Conservation (phyloP, 2,888 invertebrate species). For the Brachyopa scutellaris region DNA sequence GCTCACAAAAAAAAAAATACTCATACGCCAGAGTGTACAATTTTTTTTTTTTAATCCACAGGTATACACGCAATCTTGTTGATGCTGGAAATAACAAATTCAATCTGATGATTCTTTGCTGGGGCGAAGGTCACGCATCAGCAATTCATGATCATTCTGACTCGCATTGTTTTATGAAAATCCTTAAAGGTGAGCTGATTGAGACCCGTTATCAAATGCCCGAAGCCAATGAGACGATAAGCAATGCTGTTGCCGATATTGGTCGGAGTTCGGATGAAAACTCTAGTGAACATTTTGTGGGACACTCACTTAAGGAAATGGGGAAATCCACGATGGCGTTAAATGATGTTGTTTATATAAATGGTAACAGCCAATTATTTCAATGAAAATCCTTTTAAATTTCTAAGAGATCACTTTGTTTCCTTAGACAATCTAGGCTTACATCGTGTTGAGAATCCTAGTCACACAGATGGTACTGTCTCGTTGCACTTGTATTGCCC, state of each 20-base stretch:
- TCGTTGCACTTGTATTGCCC: conserved; percentile 98
- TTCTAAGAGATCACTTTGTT: too few relatives aligned
- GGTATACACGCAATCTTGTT: conserved; percentile 97
- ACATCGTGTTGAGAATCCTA: conserved; percentile 97
- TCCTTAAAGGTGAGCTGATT: conserved; percentile 90
- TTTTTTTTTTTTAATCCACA: conserved; percentile 79
- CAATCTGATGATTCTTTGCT: conserved; percentile 98
- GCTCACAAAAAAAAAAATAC: conserved; percentile 6
- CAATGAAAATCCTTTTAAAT: too few relatives aligned
- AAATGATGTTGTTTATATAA: conserved; percentile 96
- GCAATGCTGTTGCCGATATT: conserved; percentile 62
- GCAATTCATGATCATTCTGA: conserved; percentile 98
- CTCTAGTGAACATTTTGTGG: conserved; percentile 77
- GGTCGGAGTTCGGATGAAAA: conserved; percentile 61
- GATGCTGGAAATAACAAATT: conserved; percentile 98
- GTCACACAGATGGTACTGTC: conserved; percentile 93
- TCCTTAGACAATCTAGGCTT: conserved; percentile 94
- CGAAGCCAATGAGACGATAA: conserved; percentile 28
- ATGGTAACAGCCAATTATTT: conserved; percentile 85
- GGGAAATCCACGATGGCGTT: conserved; percentile 86
- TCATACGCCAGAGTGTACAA: neutral
- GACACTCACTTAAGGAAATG: conserved; percentile 85
- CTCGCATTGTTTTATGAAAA: conserved; percentile 99
- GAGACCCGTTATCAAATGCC: conserved; percentile 86
- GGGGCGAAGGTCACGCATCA: conserved; percentile 97